phyloP scores from a whole-genome alignment of 2,888 invertebrate genomes.

The Balanococcus diminutus region DNA sequence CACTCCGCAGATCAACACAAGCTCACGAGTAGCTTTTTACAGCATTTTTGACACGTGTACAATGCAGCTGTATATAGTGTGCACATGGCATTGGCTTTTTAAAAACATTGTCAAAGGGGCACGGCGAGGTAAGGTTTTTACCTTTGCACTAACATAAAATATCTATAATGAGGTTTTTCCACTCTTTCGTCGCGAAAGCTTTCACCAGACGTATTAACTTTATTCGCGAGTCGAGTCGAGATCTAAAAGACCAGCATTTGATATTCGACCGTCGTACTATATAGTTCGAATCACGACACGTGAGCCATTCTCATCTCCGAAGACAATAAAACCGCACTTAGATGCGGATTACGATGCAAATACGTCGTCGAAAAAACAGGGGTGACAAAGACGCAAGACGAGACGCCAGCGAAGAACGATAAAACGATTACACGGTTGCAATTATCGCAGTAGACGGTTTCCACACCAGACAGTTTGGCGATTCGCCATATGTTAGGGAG shows the following conservation, averaged over 20 bases:
- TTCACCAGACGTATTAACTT: background rate
- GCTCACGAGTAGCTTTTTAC: background rate
- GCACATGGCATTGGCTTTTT: background rate
- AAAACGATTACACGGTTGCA: background rate
- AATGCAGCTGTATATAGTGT: no score
- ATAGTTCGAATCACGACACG: no score
- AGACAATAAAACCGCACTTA: background rate
- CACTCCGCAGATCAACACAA: background rate
- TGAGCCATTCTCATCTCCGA: background rate
- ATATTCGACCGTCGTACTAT: background rate
- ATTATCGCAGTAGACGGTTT: background rate
- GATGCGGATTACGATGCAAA: background rate
- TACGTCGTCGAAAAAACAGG: background rate
- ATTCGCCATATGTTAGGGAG: background rate
- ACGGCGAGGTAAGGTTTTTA: background rate
- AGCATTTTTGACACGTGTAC: background rate
- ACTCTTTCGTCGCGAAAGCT: background rate
- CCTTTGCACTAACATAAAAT: no score
- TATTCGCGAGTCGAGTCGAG: background rate
- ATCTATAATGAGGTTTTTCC: background rate
- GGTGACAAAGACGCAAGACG: background rate
- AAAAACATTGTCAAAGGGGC: background rate
- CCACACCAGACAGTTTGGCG: slow-evolving; percentile 8
- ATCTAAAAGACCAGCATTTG: background rate
- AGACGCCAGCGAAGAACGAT: background rate